These are phyloP conservation scores for Ennomos fuscantarius DNA, from an alignment of 2,888 invertebrate genomes.

Conservation along the genomic window DNA sequence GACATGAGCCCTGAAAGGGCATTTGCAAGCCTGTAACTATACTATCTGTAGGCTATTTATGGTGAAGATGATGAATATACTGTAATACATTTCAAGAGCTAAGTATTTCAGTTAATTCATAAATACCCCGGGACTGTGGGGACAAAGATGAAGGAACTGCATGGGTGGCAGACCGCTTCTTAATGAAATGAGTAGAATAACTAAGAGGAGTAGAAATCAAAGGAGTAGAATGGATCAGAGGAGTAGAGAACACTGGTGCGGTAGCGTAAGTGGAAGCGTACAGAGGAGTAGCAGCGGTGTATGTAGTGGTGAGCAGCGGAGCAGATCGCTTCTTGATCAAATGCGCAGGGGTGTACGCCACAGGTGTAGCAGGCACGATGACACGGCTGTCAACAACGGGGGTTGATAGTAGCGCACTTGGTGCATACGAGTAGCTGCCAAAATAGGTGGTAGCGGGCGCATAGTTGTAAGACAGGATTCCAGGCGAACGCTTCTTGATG, in stretches of 20 bases:
- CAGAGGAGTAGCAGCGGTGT: conserved; percentile 51
- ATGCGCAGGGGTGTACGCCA: conserved; percentile 51
- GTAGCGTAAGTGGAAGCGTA: conserved; percentile 53
- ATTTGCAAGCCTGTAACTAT: too few relatives aligned
- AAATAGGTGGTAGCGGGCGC: conserved; percentile 42
- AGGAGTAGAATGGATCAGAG: conserved; percentile 53
- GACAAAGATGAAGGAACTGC: conserved; percentile 57
- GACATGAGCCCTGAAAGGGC: too few relatives aligned
- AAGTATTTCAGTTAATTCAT: too few relatives aligned
- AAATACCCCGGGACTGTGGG: conserved; percentile 53
- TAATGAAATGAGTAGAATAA: conserved; percentile 57
- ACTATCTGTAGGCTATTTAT: too few relatives aligned
- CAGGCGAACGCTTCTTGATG: conserved; percentile 59
- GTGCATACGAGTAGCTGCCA: conserved; percentile 26
- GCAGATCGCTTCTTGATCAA: conserved; percentile 52
- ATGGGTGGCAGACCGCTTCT: conserved; percentile 62
- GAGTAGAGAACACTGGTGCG: conserved; percentile 51
- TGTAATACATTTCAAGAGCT: too few relatives aligned
- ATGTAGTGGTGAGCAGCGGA: conserved; percentile 42
- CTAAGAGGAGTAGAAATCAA: conserved; percentile 54
- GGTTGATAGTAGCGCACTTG: conserved; percentile 33
- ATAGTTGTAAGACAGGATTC: conserved; percentile 37
- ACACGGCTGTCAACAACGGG: conserved; percentile 30
- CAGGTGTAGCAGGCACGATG: conserved; percentile 36
- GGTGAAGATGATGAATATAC: too few relatives aligned